Evolutionary conservation across 1,140 invertebrate genomes (phyloP).

Genomic region (Lucilia cuprina): DNA sequence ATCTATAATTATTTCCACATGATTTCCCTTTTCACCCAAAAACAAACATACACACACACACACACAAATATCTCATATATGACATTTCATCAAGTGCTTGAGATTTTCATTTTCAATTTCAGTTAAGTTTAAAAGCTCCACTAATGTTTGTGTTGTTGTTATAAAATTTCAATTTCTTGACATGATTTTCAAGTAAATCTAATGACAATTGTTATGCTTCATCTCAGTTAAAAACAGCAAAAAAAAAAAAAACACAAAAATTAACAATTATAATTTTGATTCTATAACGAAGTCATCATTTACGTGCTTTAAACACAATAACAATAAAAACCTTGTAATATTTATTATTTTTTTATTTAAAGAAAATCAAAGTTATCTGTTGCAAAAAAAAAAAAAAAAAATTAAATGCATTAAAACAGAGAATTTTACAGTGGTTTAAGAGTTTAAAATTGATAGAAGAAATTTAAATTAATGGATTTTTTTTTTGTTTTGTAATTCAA

Average conservation of each 20-base stretch:
- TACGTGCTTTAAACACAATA: background rate
- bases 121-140: background rate
- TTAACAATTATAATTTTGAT: slow-evolving; percentile 4
- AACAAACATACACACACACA: no score
- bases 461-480: background rate
- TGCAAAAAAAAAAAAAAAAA: background rate
- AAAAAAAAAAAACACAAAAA: background rate
- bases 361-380: background rate
- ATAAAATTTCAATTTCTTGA: background rate
- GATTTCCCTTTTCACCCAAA: background rate
- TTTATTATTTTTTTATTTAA: background rate
- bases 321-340: background rate
- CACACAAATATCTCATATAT: background rate
- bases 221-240: no score
- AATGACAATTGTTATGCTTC: background rate
- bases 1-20: slow-evolving; percentile 14
- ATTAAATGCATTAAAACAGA: background rate
- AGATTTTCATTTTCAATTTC: background rate
- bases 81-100: slow-evolving; percentile 24
- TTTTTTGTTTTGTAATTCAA: no score
- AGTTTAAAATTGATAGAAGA: background rate
- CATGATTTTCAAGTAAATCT: background rate
- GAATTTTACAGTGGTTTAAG: background rate
- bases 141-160: background rate
- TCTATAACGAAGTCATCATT: background rate